Evolutionary conservation across 2,888 invertebrate species (phyloP).

Genomic region (Leptinotarsa juncta): DNA sequence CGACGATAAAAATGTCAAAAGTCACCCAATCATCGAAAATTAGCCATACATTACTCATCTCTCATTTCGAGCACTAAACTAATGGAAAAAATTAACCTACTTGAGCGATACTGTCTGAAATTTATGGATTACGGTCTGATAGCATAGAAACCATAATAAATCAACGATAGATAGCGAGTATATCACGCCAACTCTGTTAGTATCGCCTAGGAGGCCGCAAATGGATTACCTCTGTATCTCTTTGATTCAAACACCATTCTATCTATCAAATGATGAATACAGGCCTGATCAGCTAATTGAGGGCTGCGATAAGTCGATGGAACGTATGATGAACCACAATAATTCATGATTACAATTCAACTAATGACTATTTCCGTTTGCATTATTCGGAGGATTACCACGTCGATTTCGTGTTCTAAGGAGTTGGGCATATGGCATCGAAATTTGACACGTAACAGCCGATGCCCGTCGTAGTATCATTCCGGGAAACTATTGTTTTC

Average conservation of each 20-base stretch:
- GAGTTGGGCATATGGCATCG: neutral
- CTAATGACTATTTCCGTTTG: slow-evolving; percentile 6
- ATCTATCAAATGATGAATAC: slow-evolving; percentile 45
- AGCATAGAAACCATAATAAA: slow-evolving; percentile 43
- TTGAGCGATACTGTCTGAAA: slow-evolving; percentile 40
- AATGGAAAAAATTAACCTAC: slow-evolving; percentile 36
- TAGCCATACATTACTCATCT: neutral
- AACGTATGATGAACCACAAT: slow-evolving; percentile 1
- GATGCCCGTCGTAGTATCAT: too few relatives aligned
- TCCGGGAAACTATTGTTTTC: too few relatives aligned
- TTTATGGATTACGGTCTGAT: slow-evolving; percentile 38
- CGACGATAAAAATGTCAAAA: too few relatives aligned
- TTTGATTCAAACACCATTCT: slow-evolving; percentile 37
- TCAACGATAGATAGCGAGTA: slow-evolving; percentile 50
- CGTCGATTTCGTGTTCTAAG: neutral
- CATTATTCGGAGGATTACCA: neutral
- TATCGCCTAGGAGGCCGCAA: slow-evolving; percentile 44
- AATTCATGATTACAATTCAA: neutral
- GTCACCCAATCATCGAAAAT: too few relatives aligned
- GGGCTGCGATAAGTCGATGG: slow-evolving; percentile 1
- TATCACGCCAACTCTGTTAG: slow-evolving; percentile 45
- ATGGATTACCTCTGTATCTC: slow-evolving; percentile 52
- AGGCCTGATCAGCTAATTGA: slow-evolving; percentile 44
- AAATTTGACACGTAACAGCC: neutral
- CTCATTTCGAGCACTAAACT: slow-evolving; percentile 1